Evolutionary conservation across 2,113 vertebrate species (phyloP).

Genomic region (Globicephala melas): DNA sequence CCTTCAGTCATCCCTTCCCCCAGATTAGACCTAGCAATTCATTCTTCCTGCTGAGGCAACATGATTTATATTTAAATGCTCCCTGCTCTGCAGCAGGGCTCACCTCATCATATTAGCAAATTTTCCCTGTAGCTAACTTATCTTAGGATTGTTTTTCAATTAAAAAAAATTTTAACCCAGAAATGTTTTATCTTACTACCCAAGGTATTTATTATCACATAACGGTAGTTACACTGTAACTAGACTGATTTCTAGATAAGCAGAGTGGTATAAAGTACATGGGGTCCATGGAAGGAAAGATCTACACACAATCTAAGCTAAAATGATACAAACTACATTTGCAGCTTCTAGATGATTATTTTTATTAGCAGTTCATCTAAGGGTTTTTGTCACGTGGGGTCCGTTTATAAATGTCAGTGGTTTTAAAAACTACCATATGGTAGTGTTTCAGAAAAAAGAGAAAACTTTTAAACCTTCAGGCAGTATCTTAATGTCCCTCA

Average conservation of each 20-base stretch:
- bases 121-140: not conserved
- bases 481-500: not conserved
- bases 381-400: not conserved
- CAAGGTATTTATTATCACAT: not conserved
- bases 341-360: not conserved
- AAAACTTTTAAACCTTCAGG: not conserved
- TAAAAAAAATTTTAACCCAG: not conserved
- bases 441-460: not conserved
- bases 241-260: too few relatives aligned
- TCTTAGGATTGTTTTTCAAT: not conserved
- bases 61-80: not conserved
- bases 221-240: not conserved
- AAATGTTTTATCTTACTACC: not conserved
- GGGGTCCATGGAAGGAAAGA: too few relatives aligned
- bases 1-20: not conserved
- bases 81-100: not conserved
- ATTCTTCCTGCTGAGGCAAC: not conserved
- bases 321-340: not conserved
- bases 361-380: not conserved
- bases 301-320: not conserved
- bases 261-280: fast-evolving
- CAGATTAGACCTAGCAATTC: not conserved
- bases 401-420: not conserved
- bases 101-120: not conserved
- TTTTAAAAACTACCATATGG: not conserved